phyloP scores from a whole-genome alignment of 2,888 invertebrate genomes.

The Frankliniella fusca region DNA sequence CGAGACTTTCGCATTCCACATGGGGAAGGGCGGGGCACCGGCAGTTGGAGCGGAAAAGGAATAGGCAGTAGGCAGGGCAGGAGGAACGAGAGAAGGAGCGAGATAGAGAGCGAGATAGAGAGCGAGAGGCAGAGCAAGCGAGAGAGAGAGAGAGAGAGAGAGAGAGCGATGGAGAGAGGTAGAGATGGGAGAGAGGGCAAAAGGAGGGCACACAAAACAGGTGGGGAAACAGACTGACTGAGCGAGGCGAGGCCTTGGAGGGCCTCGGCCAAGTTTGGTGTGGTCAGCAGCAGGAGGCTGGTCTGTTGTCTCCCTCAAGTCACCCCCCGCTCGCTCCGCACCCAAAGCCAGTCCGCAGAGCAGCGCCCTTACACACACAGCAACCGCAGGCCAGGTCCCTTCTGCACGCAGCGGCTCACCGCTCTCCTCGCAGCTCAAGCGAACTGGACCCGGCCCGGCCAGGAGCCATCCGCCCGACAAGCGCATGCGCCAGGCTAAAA shows the following conservation, averaged over 20 bases:
- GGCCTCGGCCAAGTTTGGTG: background rate
- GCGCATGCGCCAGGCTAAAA: no score
- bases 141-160: background rate
- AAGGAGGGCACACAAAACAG: background rate
- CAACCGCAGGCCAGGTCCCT: no score
- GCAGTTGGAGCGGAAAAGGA: no score
- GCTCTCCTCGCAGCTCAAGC: no score
- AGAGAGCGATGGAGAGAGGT: background rate
- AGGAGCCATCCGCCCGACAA: no score
- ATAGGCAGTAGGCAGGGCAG: no score
- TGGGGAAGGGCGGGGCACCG: no score
- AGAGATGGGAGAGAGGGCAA: background rate
- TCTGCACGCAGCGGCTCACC: no score
- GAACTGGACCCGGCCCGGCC: no score
- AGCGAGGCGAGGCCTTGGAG: background rate
- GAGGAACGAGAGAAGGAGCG: background rate
- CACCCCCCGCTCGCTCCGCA: background rate
- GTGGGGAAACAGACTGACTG: background rate
- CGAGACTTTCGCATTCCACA: no score
- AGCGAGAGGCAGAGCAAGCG: background rate
- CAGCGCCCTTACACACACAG: no score
- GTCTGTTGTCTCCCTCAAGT: background rate
- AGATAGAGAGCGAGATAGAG: background rate
- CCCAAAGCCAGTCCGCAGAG: no score
- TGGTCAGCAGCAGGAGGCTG: background rate